Percentiles rank a stretch among this genome's conserved stretches.
Conservation (phyloP, 2,888 invertebrate genomes). For the Lycocerus yunnanus region DNA sequence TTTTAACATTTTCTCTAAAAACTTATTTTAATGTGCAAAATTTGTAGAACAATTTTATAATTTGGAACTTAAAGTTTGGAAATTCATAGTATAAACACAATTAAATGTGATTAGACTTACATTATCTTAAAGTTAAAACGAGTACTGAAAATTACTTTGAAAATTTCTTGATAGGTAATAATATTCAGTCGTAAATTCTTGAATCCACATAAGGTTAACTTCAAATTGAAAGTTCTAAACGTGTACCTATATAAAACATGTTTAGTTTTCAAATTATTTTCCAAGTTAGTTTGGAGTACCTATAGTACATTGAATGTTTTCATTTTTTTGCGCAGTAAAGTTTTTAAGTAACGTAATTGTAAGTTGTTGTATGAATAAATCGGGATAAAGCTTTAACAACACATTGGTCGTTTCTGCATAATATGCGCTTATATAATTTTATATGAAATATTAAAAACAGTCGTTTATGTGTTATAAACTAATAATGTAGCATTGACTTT, state of each 20-base stretch:
- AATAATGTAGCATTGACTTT: conserved; percentile 23
- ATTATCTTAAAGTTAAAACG: not conserved
- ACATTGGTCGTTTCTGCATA: not conserved
- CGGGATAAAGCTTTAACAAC: too few relatives aligned
- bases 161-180: not conserved
- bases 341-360: not conserved
- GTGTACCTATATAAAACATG: not conserved
- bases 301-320: not conserved
- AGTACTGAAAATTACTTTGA: not conserved
- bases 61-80: not conserved
- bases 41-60: too few relatives aligned
- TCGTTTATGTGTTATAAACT: conserved; percentile 10
- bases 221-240: not conserved
- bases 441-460: not conserved
- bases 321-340: not conserved
- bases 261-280: not conserved
- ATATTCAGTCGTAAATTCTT: not conserved
- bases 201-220: not conserved
- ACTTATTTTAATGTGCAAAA: too few relatives aligned
- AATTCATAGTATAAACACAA: not conserved
- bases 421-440: not conserved
- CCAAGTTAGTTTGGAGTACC: not conserved
- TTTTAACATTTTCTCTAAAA: too few relatives aligned
- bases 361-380: not conserved
- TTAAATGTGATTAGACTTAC: not conserved